These are phyloP conservation scores for human DNA, from an alignment of 2,113 vertebrate genomes.

Conservation along the genomic window GRCh38 chr1:34979501-34980000, in stretches of 20 bases:
- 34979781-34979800: slow-evolving; percentile 23
- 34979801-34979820: slow-evolving; percentile 10
- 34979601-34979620: not conserved
- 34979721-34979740: slow-evolving; percentile 34
- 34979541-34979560: not conserved
- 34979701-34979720: slow-evolving; percentile 26
- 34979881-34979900: not conserved
- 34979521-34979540: too few species aligned
- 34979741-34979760: slow-evolving; percentile 17
- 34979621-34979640: not conserved
- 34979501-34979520: too few species aligned
- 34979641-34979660: not conserved
- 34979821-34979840: not conserved
- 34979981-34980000: not conserved
- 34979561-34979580: not conserved
- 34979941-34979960: not conserved
- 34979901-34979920: not conserved
- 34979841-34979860: not conserved
- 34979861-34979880: slow-evolving; percentile 12
- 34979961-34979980: not conserved
- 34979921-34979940: not conserved
- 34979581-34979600: not conserved
- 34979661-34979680: not conserved
- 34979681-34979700: not conserved
- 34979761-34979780: slow-evolving; percentile 27